Evolutionary conservation across 2,888 invertebrate genomes (phyloP).

Genomic region (Chloroclysta siterata): DNA sequence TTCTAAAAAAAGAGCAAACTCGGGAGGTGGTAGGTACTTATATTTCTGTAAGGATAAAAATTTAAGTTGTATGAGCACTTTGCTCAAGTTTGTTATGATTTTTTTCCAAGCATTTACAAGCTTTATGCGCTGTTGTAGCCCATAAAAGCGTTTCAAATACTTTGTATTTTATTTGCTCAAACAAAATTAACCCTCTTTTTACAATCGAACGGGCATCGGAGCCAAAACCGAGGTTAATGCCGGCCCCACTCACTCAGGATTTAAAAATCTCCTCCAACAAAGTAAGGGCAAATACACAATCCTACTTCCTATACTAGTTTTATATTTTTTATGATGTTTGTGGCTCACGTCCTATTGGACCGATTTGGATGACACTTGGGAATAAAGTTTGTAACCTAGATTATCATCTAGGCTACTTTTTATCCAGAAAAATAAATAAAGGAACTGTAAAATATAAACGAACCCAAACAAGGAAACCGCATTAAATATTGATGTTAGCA

Average conservation of each 20-base stretch:
- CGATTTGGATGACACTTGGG: too few species aligned
- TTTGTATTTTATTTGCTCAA: conserved; percentile 28
- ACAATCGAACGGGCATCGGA: conserved; percentile 38
- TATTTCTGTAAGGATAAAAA: background rate
- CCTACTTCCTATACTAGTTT: too few species aligned
- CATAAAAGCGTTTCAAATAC: conserved; percentile 27
- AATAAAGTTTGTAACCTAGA: too few species aligned
- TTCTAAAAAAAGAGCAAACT: too few species aligned
- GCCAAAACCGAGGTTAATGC: conserved; percentile 34
- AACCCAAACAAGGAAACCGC: too few species aligned
- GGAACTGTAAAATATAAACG: too few species aligned
- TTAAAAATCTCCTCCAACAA: conserved; percentile 36
- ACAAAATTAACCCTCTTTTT: conserved; percentile 41
- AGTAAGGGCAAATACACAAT: conserved; percentile 11
- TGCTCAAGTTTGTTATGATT: background rate
- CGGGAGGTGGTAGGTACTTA: too few species aligned
- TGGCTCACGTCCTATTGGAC: too few species aligned
- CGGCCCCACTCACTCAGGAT: conserved; percentile 36
- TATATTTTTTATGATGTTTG: too few species aligned
- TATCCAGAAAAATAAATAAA: too few species aligned
- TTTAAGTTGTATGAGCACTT: background rate
- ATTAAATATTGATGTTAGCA: too few species aligned
- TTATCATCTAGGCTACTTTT: too few species aligned
- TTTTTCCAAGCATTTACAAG: conserved; percentile 14
- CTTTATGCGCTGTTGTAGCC: conserved; percentile 18